These are phyloP conservation scores for Myrmophylax atrothorax DNA, from an alignment of 2,113 vertebrate genomes.

Conservation along the genomic window DNA sequence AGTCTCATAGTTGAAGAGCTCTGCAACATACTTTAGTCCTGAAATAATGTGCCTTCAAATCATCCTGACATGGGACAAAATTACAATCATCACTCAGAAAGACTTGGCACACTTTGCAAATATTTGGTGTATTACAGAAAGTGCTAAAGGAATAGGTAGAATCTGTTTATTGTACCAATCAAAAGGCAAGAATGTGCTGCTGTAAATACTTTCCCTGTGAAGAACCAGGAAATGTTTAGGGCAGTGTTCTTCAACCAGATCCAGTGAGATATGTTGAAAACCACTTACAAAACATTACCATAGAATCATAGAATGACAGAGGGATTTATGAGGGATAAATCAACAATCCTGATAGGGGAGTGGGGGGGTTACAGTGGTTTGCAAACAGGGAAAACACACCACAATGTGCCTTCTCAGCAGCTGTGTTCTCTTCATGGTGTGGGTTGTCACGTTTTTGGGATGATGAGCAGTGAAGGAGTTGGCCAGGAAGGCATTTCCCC, in stretches of 20 bases:
- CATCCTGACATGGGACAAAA: not conserved
- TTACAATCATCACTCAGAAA: not conserved
- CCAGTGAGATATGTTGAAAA: not conserved
- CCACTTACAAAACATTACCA: not conserved
- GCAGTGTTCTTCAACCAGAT: not conserved
- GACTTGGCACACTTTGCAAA: not conserved
- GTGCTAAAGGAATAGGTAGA: not conserved
- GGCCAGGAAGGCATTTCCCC: not conserved
- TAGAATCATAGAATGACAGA: too few relatives aligned
- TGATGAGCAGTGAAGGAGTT: not conserved
- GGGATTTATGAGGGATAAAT: not conserved
- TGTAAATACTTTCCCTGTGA: not conserved
- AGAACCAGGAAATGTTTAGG: not conserved
- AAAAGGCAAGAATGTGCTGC: not conserved
- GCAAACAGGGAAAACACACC: not conserved
- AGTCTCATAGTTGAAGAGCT: not conserved
- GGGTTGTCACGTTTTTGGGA: not conserved
- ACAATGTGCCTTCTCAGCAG: not conserved
- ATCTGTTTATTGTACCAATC: not conserved
- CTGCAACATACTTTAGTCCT: not conserved
- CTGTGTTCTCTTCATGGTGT: rapidly evolving
- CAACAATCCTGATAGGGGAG: not conserved
- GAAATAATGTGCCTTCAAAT: not conserved
- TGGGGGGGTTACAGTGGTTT: not conserved
- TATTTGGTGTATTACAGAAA: not conserved